These are phyloP conservation scores for Spatulosminthurus flaviceps DNA, from an alignment of 2,888 invertebrate genomes.

Conservation along the genomic window DNA sequence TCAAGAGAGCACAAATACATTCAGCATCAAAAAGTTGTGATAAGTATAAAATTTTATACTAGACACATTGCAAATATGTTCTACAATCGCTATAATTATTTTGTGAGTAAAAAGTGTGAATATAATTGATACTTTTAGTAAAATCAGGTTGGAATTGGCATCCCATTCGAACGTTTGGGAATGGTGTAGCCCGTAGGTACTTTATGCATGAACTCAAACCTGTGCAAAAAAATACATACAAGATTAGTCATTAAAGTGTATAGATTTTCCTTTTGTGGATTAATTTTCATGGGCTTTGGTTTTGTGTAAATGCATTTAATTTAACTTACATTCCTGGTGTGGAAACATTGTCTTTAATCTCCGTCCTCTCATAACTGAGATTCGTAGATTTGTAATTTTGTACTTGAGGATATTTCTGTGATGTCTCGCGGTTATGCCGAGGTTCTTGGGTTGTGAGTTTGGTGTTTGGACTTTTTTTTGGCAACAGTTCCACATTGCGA, in stretches of 20 bases:
- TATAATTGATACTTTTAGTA: too few relatives aligned
- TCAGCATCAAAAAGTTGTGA: too few relatives aligned
- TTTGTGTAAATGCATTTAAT: too few relatives aligned
- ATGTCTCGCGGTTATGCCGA: not conserved
- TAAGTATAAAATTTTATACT: too few relatives aligned
- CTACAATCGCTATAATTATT: too few relatives aligned
- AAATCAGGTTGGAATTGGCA: not conserved
- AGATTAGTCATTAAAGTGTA: too few relatives aligned
- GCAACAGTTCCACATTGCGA: too few relatives aligned
- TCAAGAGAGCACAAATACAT: too few relatives aligned
- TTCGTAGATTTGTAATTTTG: not conserved
- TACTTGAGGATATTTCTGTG: not conserved
- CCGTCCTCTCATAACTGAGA: not conserved
- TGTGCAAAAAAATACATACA: not conserved
- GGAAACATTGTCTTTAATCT: not conserved
- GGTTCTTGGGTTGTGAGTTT: not conserved
- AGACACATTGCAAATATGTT: too few relatives aligned
- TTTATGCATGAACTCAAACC: slow-evolving; percentile 18
- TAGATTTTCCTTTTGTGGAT: not conserved
- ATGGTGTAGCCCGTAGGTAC: slow-evolving; percentile 3
- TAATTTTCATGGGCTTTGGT: not conserved
- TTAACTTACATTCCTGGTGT: not conserved
- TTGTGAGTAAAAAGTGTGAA: too few relatives aligned
- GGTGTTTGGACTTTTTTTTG: not conserved
- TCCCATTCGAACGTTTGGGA: not conserved